These are phyloP conservation scores for Drosophila putrida DNA, from an alignment of 2,888 invertebrate genomes.

Conservation along the genomic window DNA sequence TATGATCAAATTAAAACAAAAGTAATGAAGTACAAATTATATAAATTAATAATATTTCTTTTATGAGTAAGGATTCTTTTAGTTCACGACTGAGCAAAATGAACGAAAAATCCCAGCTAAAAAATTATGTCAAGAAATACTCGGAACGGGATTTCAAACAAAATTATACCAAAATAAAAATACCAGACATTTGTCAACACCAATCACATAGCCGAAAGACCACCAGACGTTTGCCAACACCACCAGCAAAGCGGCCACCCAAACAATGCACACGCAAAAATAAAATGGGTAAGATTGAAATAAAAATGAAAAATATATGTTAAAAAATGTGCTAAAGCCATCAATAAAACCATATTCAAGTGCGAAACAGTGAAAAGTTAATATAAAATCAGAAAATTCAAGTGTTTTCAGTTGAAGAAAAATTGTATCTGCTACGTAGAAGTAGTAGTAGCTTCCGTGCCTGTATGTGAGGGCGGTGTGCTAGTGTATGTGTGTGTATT, in stretches of 20 bases:
- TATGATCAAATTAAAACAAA: too few species aligned
- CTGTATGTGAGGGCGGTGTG: constrained; percentile 37
- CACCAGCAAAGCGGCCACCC: constrained; percentile 30
- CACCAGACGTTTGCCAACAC: too few species aligned
- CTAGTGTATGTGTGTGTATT: constrained; percentile 66
- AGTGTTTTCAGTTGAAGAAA: constrained; percentile 39
- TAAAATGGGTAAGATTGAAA: constrained; percentile 78
- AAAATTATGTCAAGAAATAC: too few species aligned
- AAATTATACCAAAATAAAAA: too few species aligned
- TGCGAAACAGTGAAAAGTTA: constrained; percentile 8
- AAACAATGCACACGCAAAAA: constrained; percentile 74
- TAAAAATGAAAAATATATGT: constrained; percentile 53
- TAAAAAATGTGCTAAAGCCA: constrained; percentile 29
- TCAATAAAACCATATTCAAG: not conserved
- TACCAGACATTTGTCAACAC: too few species aligned
- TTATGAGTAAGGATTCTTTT: too few species aligned
- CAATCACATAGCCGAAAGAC: too few species aligned
- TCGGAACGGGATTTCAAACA: too few species aligned
- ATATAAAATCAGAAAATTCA: constrained; percentile 3
- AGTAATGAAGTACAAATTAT: too few species aligned
- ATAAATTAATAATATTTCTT: too few species aligned
- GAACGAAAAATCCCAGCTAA: too few species aligned
- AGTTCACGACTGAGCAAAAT: too few species aligned
- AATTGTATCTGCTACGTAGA: constrained; percentile 57
- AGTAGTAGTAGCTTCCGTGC: constrained; percentile 45